Conservation (phyloP, 2,797 vertebrate genomes). For the Pseudochromis fuscus region DNA sequence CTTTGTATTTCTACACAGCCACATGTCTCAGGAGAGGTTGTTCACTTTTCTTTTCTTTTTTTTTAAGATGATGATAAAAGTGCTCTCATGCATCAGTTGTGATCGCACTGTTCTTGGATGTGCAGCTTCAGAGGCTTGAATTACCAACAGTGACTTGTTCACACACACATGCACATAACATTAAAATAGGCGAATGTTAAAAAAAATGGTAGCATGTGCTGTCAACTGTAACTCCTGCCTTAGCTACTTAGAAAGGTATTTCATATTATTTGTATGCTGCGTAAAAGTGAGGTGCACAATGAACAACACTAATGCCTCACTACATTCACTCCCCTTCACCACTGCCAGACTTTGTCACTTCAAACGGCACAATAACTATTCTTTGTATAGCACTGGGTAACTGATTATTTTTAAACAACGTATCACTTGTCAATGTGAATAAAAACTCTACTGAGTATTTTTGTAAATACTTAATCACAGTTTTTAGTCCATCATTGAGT, state of each 20-base stretch:
- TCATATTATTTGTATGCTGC: conserved; percentile 2
- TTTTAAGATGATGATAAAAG: too few relatives aligned
- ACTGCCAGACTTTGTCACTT: not conserved
- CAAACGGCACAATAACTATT: not conserved
- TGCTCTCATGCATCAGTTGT: conserved; percentile 5
- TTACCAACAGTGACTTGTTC: not conserved
- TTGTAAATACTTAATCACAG: too few relatives aligned
- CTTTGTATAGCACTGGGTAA: too few relatives aligned
- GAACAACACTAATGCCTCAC: not conserved
- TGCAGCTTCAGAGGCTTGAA: conserved; percentile 6
- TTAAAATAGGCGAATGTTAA: not conserved
- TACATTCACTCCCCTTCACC: not conserved
- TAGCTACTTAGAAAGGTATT: not conserved
- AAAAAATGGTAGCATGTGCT: not conserved
- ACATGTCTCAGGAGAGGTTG: conserved; percentile 26
- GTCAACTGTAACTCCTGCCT: not conserved
- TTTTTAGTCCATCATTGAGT: too few relatives aligned
- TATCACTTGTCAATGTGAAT: too few relatives aligned
- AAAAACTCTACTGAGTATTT: too few relatives aligned
- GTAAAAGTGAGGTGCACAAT: not conserved
- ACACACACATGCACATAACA: not conserved
- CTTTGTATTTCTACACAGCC: conserved; percentile 68
- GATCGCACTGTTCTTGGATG: conserved; percentile 9
- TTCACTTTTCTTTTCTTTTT: conserved; percentile 11
- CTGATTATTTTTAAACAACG: too few relatives aligned